Evolutionary conservation across 2,888 invertebrate species (phyloP), one percentile per base, ranked within the genome.

Genomic region (Ormyrus thymus): DNA sequence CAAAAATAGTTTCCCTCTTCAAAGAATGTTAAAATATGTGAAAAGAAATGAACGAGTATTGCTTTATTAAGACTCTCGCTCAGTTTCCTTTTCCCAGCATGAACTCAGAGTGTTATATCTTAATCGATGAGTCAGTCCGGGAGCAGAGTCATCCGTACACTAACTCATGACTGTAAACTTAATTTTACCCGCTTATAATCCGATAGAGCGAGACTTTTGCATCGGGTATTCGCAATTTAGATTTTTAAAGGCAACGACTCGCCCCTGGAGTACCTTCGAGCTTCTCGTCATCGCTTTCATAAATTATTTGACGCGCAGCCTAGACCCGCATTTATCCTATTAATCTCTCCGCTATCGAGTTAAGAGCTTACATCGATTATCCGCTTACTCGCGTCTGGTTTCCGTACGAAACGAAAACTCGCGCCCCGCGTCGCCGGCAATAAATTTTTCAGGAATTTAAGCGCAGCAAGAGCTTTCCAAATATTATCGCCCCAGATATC

Each of bases 111-210:
- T 48, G 13, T n/a, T 11, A 7, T 15, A 76, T 53, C 55, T 64
- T 56, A 62, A 76, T 62, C 50, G 62, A 62, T 76, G 69, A 62
- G 46, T 76, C 76, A 62, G 53, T 11, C 48, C n/a, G 45, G 8
- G 7, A 2, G 15, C 15, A 13, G 11, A 9, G 11, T 46, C 29
- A 59, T 51, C 15, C 61, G 11, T 59, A 61, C 6, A 11, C 29
- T 69, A 69, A 15, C 13, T 11, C 53, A 75, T 64, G 53, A 65
- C 51, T 68, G 58, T 59, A 61, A 75, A 53, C 46, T 53, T 53
- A 51, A 53, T 68, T 51, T 61, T 51, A 43, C 8, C 6, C 43
- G 15, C 51, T 51, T 13, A 11, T 7, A 55, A 55, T 4, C 6
- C 7, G n/a, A 11, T 66, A 11, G 29, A 29, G 55, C n/a, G 53